Evolutionary conservation across 2,888 invertebrate species (phyloP).

Genomic region (Leptogaster cylindrica): DNA sequence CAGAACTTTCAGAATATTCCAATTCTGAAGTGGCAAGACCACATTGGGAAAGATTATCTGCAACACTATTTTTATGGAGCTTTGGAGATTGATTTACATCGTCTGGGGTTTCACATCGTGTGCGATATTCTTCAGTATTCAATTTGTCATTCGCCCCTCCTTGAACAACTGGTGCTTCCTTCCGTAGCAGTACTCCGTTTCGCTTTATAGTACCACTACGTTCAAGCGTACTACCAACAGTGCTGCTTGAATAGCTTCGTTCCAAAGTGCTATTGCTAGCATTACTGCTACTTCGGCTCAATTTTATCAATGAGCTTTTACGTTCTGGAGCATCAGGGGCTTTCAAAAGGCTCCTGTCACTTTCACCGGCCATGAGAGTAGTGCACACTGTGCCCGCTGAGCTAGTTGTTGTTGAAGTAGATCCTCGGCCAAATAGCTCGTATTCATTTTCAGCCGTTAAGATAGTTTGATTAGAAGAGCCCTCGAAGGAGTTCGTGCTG

Average conservation of each 20-base stretch:
- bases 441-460: conserved; percentile 85
- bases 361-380: conserved; percentile 74
- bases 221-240: conserved; percentile 61
- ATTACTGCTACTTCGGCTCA: conserved; percentile 64
- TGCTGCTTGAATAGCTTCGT: conserved; percentile 63
- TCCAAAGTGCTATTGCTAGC: conserved; percentile 67
- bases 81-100: background rate
- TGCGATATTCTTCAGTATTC: no score
- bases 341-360: conserved; percentile 64
- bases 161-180: conserved; percentile 66
- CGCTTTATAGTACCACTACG: conserved; percentile 62
- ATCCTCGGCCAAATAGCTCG: conserved; percentile 89
- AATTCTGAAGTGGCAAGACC: conserved; percentile 76
- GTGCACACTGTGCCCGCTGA: conserved; percentile 91
- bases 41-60: background rate
- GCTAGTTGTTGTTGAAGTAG: conserved; percentile 88
- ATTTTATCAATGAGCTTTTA: conserved; percentile 75
- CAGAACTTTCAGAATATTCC: conserved; percentile 86
- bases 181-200: conserved; percentile 58
- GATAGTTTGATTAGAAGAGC: conserved; percentile 73
- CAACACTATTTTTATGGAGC: background rate
- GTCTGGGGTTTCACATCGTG: no score
- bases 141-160: conserved; percentile 42
- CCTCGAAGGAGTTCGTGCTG: conserved; percentile 71
- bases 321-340: conserved; percentile 84